A percentile compares a stretch with the other conserved stretches of the same genome.
Evolutionary conservation across 2,888 invertebrate species (phyloP).

Genomic region (Leptinotarsa haldemani): DNA sequence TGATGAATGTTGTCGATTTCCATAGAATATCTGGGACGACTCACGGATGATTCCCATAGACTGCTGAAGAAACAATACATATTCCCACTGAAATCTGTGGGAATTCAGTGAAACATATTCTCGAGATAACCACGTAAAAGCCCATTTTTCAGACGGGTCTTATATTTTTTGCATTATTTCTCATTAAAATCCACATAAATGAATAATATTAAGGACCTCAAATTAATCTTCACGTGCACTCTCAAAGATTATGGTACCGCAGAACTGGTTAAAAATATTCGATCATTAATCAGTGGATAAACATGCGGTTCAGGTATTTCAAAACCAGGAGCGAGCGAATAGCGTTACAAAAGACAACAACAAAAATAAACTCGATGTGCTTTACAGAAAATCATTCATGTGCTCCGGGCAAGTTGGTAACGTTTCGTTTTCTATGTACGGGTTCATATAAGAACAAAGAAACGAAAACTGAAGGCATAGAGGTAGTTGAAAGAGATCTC

Average conservation of each 20-base stretch:
- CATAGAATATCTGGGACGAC: neutral
- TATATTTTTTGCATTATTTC: conserved; percentile 45
- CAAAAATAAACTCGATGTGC: conserved; percentile 46
- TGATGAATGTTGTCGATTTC: neutral
- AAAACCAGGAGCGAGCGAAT: conserved; percentile 58
- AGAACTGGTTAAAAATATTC: conserved; percentile 62
- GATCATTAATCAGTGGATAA: conserved; percentile 60
- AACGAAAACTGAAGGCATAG: neutral
- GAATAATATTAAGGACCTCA: conserved; percentile 55
- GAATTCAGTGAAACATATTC: conserved; percentile 32
- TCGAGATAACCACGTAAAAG: conserved; percentile 35
- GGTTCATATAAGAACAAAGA: neutral
- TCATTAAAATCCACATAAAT: conserved; percentile 57
- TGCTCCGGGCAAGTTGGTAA: conserved; percentile 24
- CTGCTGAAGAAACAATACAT: neutral
- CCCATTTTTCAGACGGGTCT: conserved; percentile 30
- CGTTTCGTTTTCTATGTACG: neutral
- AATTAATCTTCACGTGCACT: conserved; percentile 53
- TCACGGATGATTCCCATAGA: neutral
- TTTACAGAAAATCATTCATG: conserved; percentile 41
- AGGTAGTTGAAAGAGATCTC: no score
- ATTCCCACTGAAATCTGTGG: neutral
- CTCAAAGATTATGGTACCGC: conserved; percentile 55
- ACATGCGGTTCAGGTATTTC: conserved; percentile 61
- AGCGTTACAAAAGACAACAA: conserved; percentile 43